These are phyloP conservation scores for Acrocyrtus sp. DNA, from an alignment of 2,888 invertebrate species.

Conservation along the genomic window DNA sequence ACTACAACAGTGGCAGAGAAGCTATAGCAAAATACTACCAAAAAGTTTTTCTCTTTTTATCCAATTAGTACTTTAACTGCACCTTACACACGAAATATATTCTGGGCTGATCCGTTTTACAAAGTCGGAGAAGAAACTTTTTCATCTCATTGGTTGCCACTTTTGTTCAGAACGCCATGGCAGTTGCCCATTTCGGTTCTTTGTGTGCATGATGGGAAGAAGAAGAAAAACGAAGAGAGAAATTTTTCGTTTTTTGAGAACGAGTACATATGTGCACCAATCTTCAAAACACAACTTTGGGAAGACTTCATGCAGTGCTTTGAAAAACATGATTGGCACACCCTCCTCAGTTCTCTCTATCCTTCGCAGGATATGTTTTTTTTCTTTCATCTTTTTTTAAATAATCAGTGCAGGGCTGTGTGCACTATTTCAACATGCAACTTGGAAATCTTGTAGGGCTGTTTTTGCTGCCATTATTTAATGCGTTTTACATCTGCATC, in stretches of 20 bases:
- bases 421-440: slow-evolving; percentile 10
- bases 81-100: too few species aligned
- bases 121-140: too few species aligned
- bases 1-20: too few species aligned
- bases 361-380: too few species aligned
- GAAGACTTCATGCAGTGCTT: slow-evolving; percentile 30
- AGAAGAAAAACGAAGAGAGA: too few species aligned
- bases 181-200: too few species aligned
- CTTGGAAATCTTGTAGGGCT: neutral
- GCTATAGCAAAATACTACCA: too few species aligned
- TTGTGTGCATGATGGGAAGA: too few species aligned
- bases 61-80: too few species aligned
- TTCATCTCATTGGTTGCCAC: neutral
- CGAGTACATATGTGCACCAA: slow-evolving; percentile 19
- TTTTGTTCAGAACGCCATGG: too few species aligned
- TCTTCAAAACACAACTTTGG: neutral
- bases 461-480: slow-evolving; percentile 2
- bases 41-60: too few species aligned
- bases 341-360: slow-evolving; percentile 18
- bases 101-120: too few species aligned
- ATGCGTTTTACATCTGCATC: slow-evolving; percentile 19
- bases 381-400: slow-evolving; percentile 26
- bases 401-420: slow-evolving; percentile 28
- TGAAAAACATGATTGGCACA: slow-evolving; percentile 45
- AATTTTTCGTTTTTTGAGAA: slow-evolving; percentile 17